Evolutionary conservation across 2,888 invertebrate genomes (phyloP).

Genomic region (Actias luna): DNA sequence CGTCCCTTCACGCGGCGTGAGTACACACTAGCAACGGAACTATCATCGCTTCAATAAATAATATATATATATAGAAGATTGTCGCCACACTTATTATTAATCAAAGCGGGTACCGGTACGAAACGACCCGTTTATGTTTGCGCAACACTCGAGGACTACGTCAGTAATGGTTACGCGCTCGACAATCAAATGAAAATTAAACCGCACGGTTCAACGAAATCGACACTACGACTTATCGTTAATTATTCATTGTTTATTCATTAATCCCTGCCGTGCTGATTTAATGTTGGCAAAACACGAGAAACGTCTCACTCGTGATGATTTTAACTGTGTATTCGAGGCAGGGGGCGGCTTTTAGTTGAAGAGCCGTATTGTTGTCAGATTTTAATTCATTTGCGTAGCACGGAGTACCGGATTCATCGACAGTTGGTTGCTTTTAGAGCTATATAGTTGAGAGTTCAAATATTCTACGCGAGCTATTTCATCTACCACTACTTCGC

Average conservation of each 20-base stretch:
- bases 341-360: background rate
- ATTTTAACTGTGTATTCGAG: slow-evolving; percentile 25
- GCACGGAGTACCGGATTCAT: background rate
- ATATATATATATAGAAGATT: background rate
- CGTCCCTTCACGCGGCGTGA: too few species aligned
- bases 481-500: too few species aligned
- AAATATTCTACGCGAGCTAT: too few species aligned
- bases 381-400: slow-evolving; percentile 8
- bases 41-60: too few species aligned
- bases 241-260: slow-evolving; percentile 50
- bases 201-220: slow-evolving; percentile 42
- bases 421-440: too few species aligned
- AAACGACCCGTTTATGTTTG: slow-evolving; percentile 36
- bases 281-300: slow-evolving; percentile 54
- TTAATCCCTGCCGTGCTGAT: slow-evolving; percentile 47
- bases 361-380: background rate
- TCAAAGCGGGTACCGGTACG: slow-evolving; percentile 16
- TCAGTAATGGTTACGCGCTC: slow-evolving; percentile 29
- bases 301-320: slow-evolving; percentile 35
- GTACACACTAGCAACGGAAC: too few species aligned
- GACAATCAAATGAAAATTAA: slow-evolving; percentile 64
- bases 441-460: too few species aligned
- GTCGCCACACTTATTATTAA: slow-evolving; percentile 4
- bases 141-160: slow-evolving; percentile 38
- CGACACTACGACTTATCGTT: slow-evolving; percentile 55